Conservation (phyloP, 2,113 vertebrate genomes). For the Pituophis catenifer region DNA sequence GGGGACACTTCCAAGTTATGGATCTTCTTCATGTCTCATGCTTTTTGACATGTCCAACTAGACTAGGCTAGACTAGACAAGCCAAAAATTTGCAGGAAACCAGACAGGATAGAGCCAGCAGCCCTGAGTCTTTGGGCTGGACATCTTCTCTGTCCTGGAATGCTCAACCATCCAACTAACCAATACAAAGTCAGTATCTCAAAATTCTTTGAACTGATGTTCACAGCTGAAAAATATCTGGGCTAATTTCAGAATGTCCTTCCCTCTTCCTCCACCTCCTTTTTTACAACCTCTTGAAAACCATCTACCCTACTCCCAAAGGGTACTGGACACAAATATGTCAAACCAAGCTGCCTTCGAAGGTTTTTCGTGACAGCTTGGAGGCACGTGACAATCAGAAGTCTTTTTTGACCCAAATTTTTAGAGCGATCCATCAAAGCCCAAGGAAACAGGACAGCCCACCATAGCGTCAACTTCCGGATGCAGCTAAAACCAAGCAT, state of each 20-base stretch:
- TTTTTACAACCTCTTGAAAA: background rate
- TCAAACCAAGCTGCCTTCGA: background rate
- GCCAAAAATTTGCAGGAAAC: background rate
- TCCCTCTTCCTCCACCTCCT: background rate
- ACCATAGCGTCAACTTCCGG: background rate
- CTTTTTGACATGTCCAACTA: background rate
- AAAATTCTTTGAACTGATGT: background rate
- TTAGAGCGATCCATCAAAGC: background rate
- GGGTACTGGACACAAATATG: background rate
- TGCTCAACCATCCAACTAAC: too few relatives aligned
- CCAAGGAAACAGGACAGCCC: background rate
- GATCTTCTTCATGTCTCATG: background rate
- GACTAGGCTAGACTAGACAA: background rate
- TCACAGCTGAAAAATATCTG: background rate
- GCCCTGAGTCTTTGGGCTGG: too few relatives aligned
- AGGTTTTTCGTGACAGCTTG: background rate
- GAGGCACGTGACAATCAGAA: background rate
- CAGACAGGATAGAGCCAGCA: background rate
- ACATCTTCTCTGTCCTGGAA: background rate
- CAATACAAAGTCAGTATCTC: background rate
- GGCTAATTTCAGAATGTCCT: background rate
- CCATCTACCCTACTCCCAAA: background rate
- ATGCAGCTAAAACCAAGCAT: background rate
- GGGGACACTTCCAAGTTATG: background rate
- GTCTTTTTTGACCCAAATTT: background rate